A percentile compares a stretch with the other conserved stretches of the same genome.
These are phyloP conservation scores for Leucoraja ocellata DNA, from an alignment of 2,797 vertebrate species.

Conservation along the genomic window DNA sequence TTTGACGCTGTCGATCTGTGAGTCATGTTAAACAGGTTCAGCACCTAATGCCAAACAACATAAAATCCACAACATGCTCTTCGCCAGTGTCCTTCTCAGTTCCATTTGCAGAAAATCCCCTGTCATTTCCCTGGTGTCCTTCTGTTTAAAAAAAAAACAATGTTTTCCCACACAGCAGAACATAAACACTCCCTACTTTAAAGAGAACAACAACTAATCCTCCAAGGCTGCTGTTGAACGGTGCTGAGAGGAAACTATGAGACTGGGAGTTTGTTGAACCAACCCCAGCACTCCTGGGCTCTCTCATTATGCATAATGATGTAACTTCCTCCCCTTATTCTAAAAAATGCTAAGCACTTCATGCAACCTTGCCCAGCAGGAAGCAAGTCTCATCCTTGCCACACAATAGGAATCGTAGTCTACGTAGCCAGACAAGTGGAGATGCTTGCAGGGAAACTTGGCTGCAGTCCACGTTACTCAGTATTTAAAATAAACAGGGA, in stretches of 20 bases:
- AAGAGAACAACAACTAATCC: slow-evolving; percentile 13
- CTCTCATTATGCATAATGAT: slow-evolving; percentile 61
- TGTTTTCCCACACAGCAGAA: not conserved
- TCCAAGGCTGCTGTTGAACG: slow-evolving; percentile 39
- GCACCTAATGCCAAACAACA: slow-evolving; percentile 39
- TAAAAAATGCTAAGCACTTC: slow-evolving; percentile 52
- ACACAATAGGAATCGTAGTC: slow-evolving; percentile 10
- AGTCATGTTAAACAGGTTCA: slow-evolving; percentile 59
- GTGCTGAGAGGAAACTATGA: not conserved
- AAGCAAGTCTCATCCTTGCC: slow-evolving; percentile 11
- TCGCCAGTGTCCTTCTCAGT: slow-evolving; percentile 34
- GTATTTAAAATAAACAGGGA: not conserved
- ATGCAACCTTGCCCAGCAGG: slow-evolving; percentile 42
- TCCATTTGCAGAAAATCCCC: slow-evolving; percentile 38
- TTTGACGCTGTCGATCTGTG: slow-evolving; percentile 59
- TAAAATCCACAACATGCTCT: slow-evolving; percentile 46
- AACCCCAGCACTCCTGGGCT: slow-evolving; percentile 1
- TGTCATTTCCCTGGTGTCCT: slow-evolving; percentile 41
- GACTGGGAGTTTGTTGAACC: not conserved
- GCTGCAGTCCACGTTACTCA: not conserved
- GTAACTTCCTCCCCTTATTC: slow-evolving; percentile 60
- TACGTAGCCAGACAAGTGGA: not conserved
- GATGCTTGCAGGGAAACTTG: not conserved
- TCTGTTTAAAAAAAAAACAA: not conserved
- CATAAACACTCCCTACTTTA: slow-evolving; percentile 41